These are phyloP conservation scores for Linnaemya tessellans DNA, from an alignment of 2,888 invertebrate genomes.

Conservation along the genomic window DNA sequence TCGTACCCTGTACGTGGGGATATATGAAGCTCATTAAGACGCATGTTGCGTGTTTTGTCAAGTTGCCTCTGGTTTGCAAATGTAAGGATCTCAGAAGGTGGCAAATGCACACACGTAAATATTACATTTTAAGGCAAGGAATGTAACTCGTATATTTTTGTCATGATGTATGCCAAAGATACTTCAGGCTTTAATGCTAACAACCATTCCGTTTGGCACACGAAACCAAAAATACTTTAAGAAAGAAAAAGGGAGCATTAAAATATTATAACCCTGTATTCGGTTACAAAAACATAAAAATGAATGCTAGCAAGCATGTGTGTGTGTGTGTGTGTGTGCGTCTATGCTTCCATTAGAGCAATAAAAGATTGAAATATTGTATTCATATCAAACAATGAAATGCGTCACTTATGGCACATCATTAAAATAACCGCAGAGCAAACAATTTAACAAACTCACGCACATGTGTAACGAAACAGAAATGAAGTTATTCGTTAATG, in stretches of 20 bases:
- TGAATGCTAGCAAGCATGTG: background rate
- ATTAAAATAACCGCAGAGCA: conserved; percentile 73
- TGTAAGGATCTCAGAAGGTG: conserved; percentile 63
- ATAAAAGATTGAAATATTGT: conserved; percentile 43
- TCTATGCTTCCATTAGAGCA: background rate
- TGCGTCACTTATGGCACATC: conserved; percentile 74
- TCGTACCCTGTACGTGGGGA: background rate
- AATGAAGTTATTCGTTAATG: conserved; percentile 8
- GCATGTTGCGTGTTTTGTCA: conserved; percentile 66
- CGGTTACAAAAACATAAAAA: background rate
- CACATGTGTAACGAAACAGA: conserved; percentile 61
- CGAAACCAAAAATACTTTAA: background rate
- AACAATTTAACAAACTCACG: conserved; percentile 70
- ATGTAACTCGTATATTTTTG: background rate
- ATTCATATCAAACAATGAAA: conserved; percentile 62
- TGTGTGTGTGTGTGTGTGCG: background rate
- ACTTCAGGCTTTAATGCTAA: conserved; percentile 15
- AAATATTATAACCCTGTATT: conserved; percentile 26
- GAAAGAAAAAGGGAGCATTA: conserved; percentile 33
- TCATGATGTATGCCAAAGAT: background rate
- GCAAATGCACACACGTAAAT: conserved; percentile 38
- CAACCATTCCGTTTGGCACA: conserved; percentile 20
- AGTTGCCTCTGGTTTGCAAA: conserved; percentile 45
- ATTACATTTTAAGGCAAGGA: background rate
- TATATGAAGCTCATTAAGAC: conserved; percentile 67